Percentiles rank a stretch among this genome's conserved stretches.
Conservation (phyloP, 2,888 invertebrate genomes). For the Leucoma salicis region DNA sequence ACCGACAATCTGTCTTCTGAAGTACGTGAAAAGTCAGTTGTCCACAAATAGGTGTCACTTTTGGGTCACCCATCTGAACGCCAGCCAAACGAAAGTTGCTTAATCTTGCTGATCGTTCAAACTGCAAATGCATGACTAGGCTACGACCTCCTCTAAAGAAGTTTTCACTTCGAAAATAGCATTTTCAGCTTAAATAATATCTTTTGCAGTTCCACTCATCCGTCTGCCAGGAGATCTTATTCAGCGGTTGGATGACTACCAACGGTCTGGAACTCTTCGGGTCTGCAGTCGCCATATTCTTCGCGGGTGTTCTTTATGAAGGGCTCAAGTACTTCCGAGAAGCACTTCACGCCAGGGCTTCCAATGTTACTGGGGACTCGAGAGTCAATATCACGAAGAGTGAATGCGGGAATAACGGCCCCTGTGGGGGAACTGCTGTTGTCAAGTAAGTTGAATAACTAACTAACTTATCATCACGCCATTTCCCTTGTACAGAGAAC, state of each 20-base stretch:
- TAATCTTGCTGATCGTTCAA: too few species aligned
- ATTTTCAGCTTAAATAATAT: too few species aligned
- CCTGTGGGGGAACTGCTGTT: constrained; percentile 60
- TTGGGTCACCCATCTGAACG: too few species aligned
- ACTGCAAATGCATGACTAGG: too few species aligned
- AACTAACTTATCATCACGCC: background rate
- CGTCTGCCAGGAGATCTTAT: constrained; percentile 89
- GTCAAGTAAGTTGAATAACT: constrained; percentile 56
- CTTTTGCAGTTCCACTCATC: constrained; percentile 88
- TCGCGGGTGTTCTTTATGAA: constrained; percentile 96
- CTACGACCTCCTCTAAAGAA: too few species aligned
- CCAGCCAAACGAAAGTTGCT: too few species aligned
- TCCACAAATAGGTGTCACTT: too few species aligned
- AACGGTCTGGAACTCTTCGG: constrained; percentile 89
- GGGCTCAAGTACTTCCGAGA: constrained; percentile 92
- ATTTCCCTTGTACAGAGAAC: too few species aligned
- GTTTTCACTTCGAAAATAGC: too few species aligned
- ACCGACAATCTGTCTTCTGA: too few species aligned
- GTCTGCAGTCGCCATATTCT: constrained; percentile 94
- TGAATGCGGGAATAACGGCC: constrained; percentile 65
- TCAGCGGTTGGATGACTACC: constrained; percentile 89
- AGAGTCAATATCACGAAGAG: constrained; percentile 75
- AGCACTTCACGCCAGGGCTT: constrained; percentile 58
- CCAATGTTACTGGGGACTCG: constrained; percentile 56
- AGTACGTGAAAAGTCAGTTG: too few species aligned